A percentile compares a stretch with the other conserved stretches of the same genome.
These are phyloP conservation scores for Microplitis demolitor DNA, from an alignment of 1,140 invertebrate species.

Conservation along the genomic window DNA sequence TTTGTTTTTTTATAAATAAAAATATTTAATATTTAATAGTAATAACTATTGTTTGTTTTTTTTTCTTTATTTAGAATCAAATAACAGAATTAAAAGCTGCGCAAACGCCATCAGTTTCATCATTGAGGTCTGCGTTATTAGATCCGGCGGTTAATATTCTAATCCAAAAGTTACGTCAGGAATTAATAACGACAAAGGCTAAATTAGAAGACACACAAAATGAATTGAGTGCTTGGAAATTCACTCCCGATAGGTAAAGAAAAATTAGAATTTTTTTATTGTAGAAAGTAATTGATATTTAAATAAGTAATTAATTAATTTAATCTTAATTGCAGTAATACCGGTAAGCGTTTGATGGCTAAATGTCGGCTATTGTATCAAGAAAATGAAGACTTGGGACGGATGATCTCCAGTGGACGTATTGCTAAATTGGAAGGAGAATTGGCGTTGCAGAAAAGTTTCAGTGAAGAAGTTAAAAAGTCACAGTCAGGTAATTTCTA, in stretches of 20 bases:
- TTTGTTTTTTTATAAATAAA: background rate
- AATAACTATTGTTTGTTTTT: slow-evolving; percentile 22
- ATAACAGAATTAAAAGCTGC: slow-evolving; percentile 86
- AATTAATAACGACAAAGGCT: slow-evolving; percentile 86
- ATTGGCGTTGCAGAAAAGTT: slow-evolving; percentile 91
- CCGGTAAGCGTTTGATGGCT: slow-evolving; percentile 96
- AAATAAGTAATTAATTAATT: too few relatives aligned
- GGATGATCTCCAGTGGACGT: slow-evolving; percentile 92
- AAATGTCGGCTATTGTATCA: slow-evolving; percentile 95
- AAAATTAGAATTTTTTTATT: too few relatives aligned
- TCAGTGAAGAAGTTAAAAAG: slow-evolving; percentile 96
- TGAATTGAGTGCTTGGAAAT: slow-evolving; percentile 98
- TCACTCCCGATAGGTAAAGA: slow-evolving; percentile 90
- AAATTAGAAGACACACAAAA: slow-evolving; percentile 97
- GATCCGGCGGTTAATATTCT: slow-evolving; percentile 96
- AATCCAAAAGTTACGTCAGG: slow-evolving; percentile 89
- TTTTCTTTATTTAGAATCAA: slow-evolving; percentile 73
- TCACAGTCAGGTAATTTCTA: slow-evolving; percentile 83
- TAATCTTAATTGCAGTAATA: slow-evolving; percentile 68
- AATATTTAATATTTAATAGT: slow-evolving; percentile 9
- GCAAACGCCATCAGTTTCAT: slow-evolving; percentile 77
- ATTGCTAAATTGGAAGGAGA: slow-evolving; percentile 96
- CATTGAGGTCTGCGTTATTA: slow-evolving; percentile 81
- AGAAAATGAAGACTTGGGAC: slow-evolving; percentile 97
- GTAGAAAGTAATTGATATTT: too few relatives aligned